These are phyloP conservation scores for Takifugu bimaculatus DNA, from an alignment of 2,113 vertebrate genomes.

Conservation along the genomic window DNA sequence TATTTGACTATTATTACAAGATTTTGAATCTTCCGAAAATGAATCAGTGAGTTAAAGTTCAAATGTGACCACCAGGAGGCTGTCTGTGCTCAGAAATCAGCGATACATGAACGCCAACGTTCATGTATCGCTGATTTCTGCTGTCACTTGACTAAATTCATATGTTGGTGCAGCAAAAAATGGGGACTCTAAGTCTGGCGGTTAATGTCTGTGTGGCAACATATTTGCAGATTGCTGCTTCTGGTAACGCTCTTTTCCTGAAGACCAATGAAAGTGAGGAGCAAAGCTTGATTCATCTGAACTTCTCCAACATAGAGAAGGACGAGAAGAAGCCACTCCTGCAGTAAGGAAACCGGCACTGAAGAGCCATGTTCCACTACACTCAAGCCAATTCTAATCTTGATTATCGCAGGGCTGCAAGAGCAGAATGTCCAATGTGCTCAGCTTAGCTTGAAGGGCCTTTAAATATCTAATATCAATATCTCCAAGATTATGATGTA, in stretches of 20 bases:
- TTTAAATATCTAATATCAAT: not conserved
- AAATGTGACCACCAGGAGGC: conserved; percentile 51
- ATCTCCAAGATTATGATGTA: too few species aligned
- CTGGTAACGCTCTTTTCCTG: conserved; percentile 50
- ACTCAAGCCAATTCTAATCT: not conserved
- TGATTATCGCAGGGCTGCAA: not conserved
- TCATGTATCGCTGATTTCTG: too few species aligned
- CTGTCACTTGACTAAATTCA: too few species aligned
- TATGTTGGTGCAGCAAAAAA: too few species aligned
- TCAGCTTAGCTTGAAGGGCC: not conserved
- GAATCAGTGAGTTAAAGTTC: too few species aligned
- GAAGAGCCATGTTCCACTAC: not conserved
- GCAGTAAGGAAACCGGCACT: conserved; percentile 22
- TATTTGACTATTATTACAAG: too few species aligned
- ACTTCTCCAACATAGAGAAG: conserved; percentile 8
- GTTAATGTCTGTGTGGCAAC: not conserved
- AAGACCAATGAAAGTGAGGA: conserved; percentile 36
- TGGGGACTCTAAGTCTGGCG: too few species aligned
- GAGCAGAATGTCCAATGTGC: not conserved
- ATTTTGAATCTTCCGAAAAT: too few species aligned
- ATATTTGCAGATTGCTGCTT: conserved; percentile 45
- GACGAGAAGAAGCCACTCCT: conserved; percentile 54
- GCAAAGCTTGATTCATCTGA: conserved; percentile 24
- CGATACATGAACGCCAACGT: too few species aligned
- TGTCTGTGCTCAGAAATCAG: conserved; percentile 17